Percentiles rank a stretch among this genome's conserved stretches.
phyloP scores from a whole-genome alignment of 2,113 vertebrate genomes.

The Hassar affinis region DNA sequence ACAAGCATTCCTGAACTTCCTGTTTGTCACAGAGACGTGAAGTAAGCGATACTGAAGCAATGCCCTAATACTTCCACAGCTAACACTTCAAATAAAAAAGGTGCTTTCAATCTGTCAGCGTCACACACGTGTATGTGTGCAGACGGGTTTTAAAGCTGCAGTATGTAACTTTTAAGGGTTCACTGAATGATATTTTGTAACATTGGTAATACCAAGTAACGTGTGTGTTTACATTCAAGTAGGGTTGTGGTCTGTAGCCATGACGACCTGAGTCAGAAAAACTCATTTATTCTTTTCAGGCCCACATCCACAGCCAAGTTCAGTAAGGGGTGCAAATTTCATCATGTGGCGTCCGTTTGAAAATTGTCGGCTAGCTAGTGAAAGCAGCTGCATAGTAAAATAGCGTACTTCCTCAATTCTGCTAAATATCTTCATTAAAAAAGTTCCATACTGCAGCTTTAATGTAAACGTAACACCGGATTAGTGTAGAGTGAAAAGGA shows the following conservation, averaged over 20 bases:
- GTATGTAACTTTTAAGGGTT: slow-evolving; percentile 18
- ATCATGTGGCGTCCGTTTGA: neutral
- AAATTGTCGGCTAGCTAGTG: neutral
- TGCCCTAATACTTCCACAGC: slow-evolving; percentile 28
- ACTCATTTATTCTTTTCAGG: neutral
- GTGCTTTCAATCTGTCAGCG: slow-evolving; percentile 58
- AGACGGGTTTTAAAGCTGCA: slow-evolving; percentile 49
- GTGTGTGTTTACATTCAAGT: neutral
- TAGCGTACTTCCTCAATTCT: neutral
- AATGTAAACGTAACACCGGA: slow-evolving; percentile 57
- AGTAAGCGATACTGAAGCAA: neutral
- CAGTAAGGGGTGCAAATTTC: neutral
- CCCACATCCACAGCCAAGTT: neutral
- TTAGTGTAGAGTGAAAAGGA: slow-evolving; percentile 60
- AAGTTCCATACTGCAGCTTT: slow-evolving; percentile 27
- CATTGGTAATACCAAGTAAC: neutral
- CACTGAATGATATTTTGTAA: neutral
- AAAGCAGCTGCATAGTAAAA: neutral
- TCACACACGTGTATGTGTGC: slow-evolving; percentile 49
- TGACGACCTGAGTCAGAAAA: neutral
- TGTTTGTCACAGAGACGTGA: slow-evolving; percentile 46
- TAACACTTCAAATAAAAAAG: slow-evolving; percentile 53
- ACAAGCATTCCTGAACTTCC: slow-evolving; percentile 71
- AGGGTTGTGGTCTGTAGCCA: neutral
- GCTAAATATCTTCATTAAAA: neutral